phyloP scores from a whole-genome alignment of 2,797 vertebrate species.

The Aldrovandia affinis region DNA sequence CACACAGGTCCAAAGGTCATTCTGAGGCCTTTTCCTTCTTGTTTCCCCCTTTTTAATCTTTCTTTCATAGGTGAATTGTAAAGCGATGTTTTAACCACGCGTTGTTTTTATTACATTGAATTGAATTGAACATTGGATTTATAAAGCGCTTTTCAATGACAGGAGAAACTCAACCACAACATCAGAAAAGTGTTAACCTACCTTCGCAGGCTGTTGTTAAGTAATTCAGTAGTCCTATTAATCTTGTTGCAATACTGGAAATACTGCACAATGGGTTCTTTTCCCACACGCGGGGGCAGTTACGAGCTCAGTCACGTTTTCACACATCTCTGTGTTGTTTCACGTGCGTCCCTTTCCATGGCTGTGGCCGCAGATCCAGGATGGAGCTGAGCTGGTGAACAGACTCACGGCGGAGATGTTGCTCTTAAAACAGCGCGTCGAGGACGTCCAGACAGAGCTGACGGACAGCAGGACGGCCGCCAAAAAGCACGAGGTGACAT shows the following conservation, averaged over 20 bases:
- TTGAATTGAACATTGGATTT: too few relatives aligned
- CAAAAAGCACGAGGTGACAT: slow-evolving; percentile 50
- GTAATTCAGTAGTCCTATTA: neutral
- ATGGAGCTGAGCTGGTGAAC: slow-evolving; percentile 54
- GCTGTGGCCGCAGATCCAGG: slow-evolving; percentile 50
- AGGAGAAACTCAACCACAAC: too few relatives aligned
- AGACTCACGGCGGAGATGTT: slow-evolving; percentile 45
- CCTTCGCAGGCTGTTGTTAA: too few relatives aligned
- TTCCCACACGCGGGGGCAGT: neutral
- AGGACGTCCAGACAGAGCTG: slow-evolving; percentile 52
- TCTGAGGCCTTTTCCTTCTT: slow-evolving; percentile 19
- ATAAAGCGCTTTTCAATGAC: too few relatives aligned
- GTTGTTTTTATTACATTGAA: slow-evolving; percentile 70
- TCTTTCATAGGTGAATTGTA: slow-evolving; percentile 45
- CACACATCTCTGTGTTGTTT: neutral
- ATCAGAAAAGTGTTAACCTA: too few relatives aligned
- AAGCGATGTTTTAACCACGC: slow-evolving; percentile 60
- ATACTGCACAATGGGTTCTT: neutral
- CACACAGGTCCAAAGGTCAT: slow-evolving; percentile 41
- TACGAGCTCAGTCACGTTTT: neutral
- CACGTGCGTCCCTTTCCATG: neutral
- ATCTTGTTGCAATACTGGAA: neutral
- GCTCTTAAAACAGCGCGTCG: slow-evolving; percentile 53
- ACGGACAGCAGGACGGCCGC: slow-evolving; percentile 45
- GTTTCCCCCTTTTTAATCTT: neutral